Percentiles rank a stretch among this genome's conserved stretches.
Evolutionary conservation across 2,888 invertebrate genomes (phyloP).

Genomic region (Patella pellucida): DNA sequence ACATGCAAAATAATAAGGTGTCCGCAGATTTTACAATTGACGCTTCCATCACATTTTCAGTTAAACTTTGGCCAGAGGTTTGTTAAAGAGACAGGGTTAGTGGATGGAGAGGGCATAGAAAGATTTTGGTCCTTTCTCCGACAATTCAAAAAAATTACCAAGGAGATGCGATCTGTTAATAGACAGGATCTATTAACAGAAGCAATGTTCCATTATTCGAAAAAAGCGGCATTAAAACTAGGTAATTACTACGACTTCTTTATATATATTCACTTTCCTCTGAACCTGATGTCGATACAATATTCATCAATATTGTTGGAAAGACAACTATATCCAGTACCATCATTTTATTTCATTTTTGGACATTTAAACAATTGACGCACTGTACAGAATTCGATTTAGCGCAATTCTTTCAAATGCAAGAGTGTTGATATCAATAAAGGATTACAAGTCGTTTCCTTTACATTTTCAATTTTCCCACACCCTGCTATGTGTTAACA

Average conservation of each 20-base stretch:
- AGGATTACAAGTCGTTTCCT: too few species aligned
- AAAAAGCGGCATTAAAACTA: not conserved
- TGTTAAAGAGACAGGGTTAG: not conserved
- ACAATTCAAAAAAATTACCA: not conserved
- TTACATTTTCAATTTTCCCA: too few species aligned
- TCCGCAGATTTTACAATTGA: too few species aligned
- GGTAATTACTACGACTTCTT: not conserved
- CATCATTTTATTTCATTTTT: too few species aligned
- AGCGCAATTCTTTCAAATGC: too few species aligned
- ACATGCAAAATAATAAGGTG: too few species aligned
- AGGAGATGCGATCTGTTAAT: slow-evolving; percentile 10
- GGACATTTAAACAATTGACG: too few species aligned
- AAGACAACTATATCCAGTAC: too few species aligned
- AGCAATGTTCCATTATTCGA: not conserved
- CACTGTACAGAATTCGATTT: too few species aligned
- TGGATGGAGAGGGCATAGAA: slow-evolving; percentile 13
- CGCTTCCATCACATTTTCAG: not conserved
- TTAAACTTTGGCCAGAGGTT: slow-evolving; percentile 14
- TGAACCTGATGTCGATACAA: not conserved
- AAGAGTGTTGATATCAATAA: too few species aligned
- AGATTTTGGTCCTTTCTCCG: slow-evolving; percentile 13
- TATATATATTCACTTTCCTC: not conserved
- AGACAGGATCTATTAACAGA: slow-evolving; percentile 10
- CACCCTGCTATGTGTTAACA: too few species aligned
- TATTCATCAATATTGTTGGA: too few species aligned